Evolutionary conservation across 2,797 vertebrate species (phyloP), one percentile per base, ranked within the genome.

Genomic region (Kryptolebias ocellatus): DNA sequence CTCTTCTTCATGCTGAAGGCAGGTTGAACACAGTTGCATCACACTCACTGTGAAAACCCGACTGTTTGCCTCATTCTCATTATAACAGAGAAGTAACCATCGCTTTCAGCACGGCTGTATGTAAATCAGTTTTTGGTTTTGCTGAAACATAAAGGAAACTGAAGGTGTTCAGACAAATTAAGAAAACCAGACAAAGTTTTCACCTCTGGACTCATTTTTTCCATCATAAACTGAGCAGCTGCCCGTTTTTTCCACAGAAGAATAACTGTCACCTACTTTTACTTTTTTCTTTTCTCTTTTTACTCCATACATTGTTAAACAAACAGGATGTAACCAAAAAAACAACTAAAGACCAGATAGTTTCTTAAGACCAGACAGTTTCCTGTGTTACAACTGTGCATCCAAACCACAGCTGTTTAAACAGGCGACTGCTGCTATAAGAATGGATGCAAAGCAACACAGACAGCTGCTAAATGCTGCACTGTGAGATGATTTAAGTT

Each of bases 261-360:
- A 44, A 29, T 15, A 4, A 17, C 64, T 50, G 51, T 4, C 59
- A 16, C 27, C 15, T 50, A 9, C 31, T 17, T 0, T 20, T 4
- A n/a, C 29, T 37, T 42, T 70, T 34, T 47, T 5, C 2, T 3
- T 53, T 24, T 24, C 1, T 24, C 20, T 24, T 24, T 24, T 24
- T 24, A 49, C 66, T 55, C 31, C 24, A 28, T 27, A 17, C 31
- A 14, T n/a, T 60, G 9, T 1, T 24, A 15, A 72, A 52, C 51
- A 64, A 68, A 77, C 74, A 85, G 73, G 56, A 81, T 64, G 62
- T 74, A 52, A 59, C 42, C 49, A 61, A 64, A 60, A 12, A 15
- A 12, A 71, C 54, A 67, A 28, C 16, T 62, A 2, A 61, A 67
- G 54, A 28, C 63, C 27, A 24, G 12, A 67, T 53, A 64, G 29